Evolutionary conservation across 2,113 vertebrate species (phyloP).

Genomic region (Callaeas wilsoni): DNA sequence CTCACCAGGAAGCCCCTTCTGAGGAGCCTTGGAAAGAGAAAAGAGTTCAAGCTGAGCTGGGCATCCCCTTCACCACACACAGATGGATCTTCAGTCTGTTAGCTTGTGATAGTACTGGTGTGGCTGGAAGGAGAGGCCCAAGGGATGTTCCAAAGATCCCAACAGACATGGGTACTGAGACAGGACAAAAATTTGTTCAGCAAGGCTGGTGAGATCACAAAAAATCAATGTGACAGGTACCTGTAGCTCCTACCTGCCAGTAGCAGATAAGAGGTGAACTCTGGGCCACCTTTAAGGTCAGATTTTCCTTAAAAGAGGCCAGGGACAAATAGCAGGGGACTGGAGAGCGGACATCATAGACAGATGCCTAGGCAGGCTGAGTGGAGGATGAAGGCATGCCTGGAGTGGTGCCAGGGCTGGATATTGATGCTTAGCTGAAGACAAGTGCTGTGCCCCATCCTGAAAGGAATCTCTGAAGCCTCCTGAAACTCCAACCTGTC

Average conservation of each 20-base stretch:
- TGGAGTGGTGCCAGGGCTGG: conserved; percentile 21
- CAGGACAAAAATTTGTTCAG: neutral
- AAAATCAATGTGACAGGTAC: neutral
- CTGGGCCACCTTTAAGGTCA: neutral
- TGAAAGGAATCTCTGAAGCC: conserved; percentile 4
- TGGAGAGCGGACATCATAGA: conserved; percentile 23
- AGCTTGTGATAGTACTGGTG: neutral
- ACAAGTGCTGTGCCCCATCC: neutral
- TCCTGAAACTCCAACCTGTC: conserved; percentile 6
- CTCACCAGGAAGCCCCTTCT: neutral
- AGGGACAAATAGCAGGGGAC: neutral
- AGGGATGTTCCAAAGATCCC: neutral
- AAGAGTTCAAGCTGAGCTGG: neutral
- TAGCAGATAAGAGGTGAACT: neutral
- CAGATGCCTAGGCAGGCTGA: conserved; percentile 17
- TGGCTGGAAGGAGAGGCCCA: neutral
- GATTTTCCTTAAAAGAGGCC: neutral
- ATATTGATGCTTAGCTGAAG: conserved; percentile 30
- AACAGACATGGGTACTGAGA: neutral
- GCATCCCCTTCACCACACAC: neutral
- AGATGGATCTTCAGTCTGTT: neutral
- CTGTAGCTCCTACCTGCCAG: neutral
- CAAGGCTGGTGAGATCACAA: neutral
- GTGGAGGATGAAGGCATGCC: neutral
- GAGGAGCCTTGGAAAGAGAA: neutral